These are phyloP conservation scores for Melozone crissalis DNA, from an alignment of 2,113 vertebrate genomes.

Conservation along the genomic window DNA sequence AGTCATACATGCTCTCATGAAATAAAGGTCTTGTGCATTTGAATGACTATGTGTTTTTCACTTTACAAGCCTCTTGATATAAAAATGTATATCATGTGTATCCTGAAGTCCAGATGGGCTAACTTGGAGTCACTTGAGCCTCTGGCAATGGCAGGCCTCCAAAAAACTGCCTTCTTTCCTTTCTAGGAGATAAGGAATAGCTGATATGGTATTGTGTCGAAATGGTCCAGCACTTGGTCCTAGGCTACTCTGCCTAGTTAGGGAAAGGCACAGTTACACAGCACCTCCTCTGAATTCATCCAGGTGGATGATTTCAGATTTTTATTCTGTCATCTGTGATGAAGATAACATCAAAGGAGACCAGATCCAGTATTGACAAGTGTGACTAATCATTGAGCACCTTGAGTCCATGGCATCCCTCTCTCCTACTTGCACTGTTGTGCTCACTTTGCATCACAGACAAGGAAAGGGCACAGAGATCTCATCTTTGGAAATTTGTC, in stretches of 20 bases:
- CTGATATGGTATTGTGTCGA: background rate
- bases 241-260: background rate
- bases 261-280: background rate
- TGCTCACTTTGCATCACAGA: background rate
- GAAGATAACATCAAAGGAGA: background rate
- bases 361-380: background rate
- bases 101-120: background rate
- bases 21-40: constrained; percentile 44
- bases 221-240: background rate
- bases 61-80: constrained; percentile 35
- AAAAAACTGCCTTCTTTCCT: background rate
- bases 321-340: background rate
- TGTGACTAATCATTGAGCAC: background rate
- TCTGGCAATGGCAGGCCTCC: background rate
- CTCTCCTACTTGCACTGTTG: background rate
- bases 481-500: background rate
- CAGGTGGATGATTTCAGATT: background rate
- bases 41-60: constrained; percentile 30
- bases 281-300: background rate
- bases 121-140: background rate
- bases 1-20: constrained; percentile 41
- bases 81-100: constrained; percentile 22
- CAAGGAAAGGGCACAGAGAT: background rate
- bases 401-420: background rate
- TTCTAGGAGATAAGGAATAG: background rate